phyloP scores from a whole-genome alignment of 2,113 vertebrate species.

The Cryptomyrus ogoouensis region DNA sequence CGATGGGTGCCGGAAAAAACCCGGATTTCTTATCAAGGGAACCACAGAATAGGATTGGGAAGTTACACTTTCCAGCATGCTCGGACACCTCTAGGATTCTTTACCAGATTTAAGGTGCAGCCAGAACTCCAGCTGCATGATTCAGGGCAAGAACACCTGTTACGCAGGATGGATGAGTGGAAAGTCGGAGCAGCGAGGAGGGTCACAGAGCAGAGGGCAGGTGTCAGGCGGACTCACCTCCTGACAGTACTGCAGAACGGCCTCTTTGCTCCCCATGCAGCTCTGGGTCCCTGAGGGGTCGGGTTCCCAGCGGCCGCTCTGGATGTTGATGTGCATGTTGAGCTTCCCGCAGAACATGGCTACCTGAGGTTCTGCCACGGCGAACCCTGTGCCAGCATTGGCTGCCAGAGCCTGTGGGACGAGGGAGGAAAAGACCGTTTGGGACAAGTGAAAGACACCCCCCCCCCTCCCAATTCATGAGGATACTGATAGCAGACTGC shows the following conservation, averaged over 20 bases:
- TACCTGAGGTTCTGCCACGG: slow-evolving; percentile 87
- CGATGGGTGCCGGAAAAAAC: neutral
- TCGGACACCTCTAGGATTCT: neutral
- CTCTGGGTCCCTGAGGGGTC: slow-evolving; percentile 81
- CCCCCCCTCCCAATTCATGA: neutral
- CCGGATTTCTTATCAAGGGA: neutral
- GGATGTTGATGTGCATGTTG: slow-evolving; percentile 96
- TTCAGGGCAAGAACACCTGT: neutral
- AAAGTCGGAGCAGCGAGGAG: too few relatives aligned
- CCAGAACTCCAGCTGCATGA: neutral
- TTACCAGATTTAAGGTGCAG: neutral
- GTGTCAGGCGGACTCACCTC: slow-evolving; percentile 69
- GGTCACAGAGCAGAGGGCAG: neutral
- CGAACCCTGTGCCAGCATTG: slow-evolving; percentile 84
- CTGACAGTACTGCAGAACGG: slow-evolving; percentile 90
- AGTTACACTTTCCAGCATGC: too few relatives aligned
- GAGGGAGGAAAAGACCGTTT: neutral
- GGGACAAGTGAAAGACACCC: neutral
- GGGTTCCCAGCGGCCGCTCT: slow-evolving; percentile 94
- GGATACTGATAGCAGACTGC: neutral
- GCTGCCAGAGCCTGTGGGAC: slow-evolving; percentile 77
- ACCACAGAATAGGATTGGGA: neutral
- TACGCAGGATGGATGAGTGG: neutral
- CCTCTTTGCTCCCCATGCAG: slow-evolving; percentile 83
- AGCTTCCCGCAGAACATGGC: slow-evolving; percentile 96